phyloP scores from a whole-genome alignment of 64 coral and sea anemone genomes.

The Stichodactyla mertensii region DNA sequence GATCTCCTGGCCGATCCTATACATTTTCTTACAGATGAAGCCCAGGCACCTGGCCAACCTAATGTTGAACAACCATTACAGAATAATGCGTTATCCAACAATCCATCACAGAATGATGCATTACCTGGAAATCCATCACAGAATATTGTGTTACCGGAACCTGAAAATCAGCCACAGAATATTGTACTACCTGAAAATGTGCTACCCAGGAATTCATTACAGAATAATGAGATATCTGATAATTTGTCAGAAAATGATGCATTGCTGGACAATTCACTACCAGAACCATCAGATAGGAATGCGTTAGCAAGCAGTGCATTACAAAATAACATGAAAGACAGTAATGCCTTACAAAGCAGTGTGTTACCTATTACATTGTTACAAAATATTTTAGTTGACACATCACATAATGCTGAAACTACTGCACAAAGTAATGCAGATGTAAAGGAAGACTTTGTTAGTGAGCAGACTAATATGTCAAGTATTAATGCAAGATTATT shows the following conservation, averaged over 20 bases:
- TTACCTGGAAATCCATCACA: neutral
- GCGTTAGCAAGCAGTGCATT: neutral
- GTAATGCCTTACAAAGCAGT: neutral
- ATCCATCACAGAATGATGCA: neutral
- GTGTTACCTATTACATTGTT: no score
- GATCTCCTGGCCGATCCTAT: conserved; percentile 81
- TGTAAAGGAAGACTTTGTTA: neutral
- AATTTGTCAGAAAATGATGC: neutral
- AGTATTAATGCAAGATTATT: neutral
- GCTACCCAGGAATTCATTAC: neutral
- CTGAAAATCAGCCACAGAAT: neutral
- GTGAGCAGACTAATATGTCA: neutral
- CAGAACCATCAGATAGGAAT: neutral
- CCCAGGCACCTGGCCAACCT: conserved; percentile 38
- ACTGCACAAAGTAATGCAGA: neutral
- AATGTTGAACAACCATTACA: neutral
- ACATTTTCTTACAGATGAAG: conserved; percentile 68
- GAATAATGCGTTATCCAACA: conserved; percentile 2
- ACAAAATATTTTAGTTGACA: neutral
- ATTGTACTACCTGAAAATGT: neutral
- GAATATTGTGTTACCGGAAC: conserved; percentile 7
- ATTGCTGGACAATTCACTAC: neutral
- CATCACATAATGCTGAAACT: neutral
- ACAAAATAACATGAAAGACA: neutral
- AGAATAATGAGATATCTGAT: neutral